Conservation (phyloP, 2,888 invertebrate species). For the Dyspetes luteomarginatus region DNA sequence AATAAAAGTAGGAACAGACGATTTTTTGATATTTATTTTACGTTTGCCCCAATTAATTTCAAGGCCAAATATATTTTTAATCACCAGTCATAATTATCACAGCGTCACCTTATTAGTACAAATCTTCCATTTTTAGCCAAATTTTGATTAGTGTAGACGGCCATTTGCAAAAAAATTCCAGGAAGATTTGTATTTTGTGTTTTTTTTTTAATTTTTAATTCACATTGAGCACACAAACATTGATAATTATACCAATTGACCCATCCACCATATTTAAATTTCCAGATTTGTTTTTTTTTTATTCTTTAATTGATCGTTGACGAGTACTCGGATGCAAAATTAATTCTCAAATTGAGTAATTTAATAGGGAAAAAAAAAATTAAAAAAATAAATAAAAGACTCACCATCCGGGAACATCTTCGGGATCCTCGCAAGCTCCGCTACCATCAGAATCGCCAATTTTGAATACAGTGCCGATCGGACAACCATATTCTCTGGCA, state of each 20-base stretch:
- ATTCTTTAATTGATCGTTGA: background rate
- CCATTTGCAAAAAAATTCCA: background rate
- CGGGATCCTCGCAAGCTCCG: constrained; percentile 97
- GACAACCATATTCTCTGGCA: constrained; percentile 97
- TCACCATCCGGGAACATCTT: constrained; percentile 98
- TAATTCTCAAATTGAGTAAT: background rate
- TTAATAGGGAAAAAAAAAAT: background rate
- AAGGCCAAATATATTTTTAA: constrained; percentile 1
- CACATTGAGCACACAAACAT: constrained; percentile 56
- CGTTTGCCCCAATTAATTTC: constrained; percentile 11
- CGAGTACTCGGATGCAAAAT: constrained; percentile 29
- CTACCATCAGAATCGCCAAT: constrained; percentile 95
- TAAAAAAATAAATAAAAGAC: constrained; percentile 80
- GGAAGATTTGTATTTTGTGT: background rate
- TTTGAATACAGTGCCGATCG: constrained; percentile 97
- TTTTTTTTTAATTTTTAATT: constrained; percentile 21
- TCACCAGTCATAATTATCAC: constrained; percentile 9
- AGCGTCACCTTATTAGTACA: constrained; percentile 18
- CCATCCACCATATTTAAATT: constrained; percentile 58
- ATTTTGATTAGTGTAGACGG: constrained; percentile 41
- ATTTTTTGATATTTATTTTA: background rate
- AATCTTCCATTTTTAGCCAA: background rate
- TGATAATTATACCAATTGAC: constrained; percentile 53
- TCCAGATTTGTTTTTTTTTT: background rate
- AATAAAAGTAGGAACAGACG: background rate